These are phyloP conservation scores for Papio anubis DNA, from an alignment of 2,113 vertebrate genomes.

Conservation along the genomic window DNA sequence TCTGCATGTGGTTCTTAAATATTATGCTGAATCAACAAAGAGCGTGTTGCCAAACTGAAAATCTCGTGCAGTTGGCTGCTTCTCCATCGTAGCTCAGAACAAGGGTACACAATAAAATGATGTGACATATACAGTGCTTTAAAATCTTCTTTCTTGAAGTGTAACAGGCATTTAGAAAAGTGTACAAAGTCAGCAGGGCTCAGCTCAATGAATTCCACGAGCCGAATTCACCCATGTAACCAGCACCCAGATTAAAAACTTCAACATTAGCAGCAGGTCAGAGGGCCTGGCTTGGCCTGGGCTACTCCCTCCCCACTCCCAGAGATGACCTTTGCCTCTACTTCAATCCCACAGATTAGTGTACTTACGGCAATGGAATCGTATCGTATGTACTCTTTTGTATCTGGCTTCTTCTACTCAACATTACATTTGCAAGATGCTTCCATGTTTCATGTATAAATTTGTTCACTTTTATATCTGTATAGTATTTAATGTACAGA, in stretches of 20 bases:
- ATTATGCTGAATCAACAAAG: constrained; percentile 58
- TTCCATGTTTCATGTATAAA: background rate
- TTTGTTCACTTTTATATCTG: background rate
- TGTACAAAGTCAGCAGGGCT: background rate
- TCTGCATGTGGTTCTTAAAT: constrained; percentile 43
- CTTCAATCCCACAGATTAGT: background rate
- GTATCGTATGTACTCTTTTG: too few relatives aligned
- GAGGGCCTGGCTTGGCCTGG: accelerated
- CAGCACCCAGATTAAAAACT: background rate
- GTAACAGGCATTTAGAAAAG: background rate
- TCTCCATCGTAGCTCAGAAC: constrained; percentile 1
- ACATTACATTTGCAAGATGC: background rate
- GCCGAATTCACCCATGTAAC: background rate
- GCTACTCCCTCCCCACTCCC: background rate
- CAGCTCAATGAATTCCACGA: background rate
- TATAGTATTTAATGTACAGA: background rate
- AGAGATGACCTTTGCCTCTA: background rate
- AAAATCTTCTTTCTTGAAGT: background rate
- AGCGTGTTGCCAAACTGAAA: constrained; percentile 38
- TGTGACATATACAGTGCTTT: background rate
- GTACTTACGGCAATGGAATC: background rate
- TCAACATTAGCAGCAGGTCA: background rate
- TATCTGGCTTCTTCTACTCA: background rate
- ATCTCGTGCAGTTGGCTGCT: constrained; percentile 46
- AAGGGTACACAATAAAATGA: background rate